Evolutionary conservation across 2,797 vertebrate genomes (phyloP).

Genomic region (Antennarius maculatus): DNA sequence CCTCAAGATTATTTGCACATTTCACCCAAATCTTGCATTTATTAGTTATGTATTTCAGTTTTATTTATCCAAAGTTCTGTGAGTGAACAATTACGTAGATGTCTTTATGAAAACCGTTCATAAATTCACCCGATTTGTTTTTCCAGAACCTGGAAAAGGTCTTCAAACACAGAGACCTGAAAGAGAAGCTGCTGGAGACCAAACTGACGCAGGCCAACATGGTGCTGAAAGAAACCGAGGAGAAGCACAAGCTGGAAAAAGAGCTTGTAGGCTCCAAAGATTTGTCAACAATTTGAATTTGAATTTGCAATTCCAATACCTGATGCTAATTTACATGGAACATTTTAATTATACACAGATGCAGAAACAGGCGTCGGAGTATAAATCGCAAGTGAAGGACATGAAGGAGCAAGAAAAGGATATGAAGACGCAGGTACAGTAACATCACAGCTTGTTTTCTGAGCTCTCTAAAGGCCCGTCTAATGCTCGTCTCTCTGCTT

Average conservation of each 20-base stretch:
- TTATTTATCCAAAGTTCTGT: constrained; percentile 23
- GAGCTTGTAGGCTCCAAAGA: constrained; percentile 83
- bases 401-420: constrained; percentile 91
- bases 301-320: constrained; percentile 13
- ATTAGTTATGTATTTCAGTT: constrained; percentile 46
- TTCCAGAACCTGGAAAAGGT: constrained; percentile 96
- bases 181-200: constrained; percentile 96
- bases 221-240: constrained; percentile 89
- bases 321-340: constrained; percentile 15
- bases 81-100: constrained; percentile 36
- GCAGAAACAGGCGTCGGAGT: constrained; percentile 89
- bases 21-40: constrained; percentile 44
- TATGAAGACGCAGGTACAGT: constrained; percentile 89
- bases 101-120: constrained; percentile 32
- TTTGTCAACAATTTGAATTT: not conserved
- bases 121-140: constrained; percentile 44
- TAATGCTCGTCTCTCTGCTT: constrained; percentile 14
- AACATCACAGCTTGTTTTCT: constrained; percentile 5
- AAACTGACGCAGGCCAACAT: constrained; percentile 92
- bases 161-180: constrained; percentile 97
- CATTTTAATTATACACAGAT: constrained; percentile 80
- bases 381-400: constrained; percentile 89
- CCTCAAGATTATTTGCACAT: constrained; percentile 28
- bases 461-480: not conserved
- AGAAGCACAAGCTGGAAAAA: constrained; percentile 90